Conservation (phyloP, 37 sponge, comb jelly and placozoan genomes). For the Theonella swinhoei region DNA sequence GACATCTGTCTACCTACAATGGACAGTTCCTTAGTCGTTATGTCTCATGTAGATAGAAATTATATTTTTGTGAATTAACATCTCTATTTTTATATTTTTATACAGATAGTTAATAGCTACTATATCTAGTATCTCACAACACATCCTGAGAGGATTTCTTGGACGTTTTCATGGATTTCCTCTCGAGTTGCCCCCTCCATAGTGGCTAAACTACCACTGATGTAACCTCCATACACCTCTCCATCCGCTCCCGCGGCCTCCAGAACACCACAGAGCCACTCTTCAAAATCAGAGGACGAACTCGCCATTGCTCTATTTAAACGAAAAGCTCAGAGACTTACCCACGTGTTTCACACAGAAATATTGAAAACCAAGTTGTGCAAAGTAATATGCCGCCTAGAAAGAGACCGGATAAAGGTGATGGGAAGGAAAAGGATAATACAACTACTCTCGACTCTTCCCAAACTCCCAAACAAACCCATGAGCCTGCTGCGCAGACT, state of each 20-base stretch:
- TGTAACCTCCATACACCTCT: constrained; percentile 50
- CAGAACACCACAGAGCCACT: constrained; percentile 30
- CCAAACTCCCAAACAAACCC: background rate
- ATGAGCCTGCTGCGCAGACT: background rate
- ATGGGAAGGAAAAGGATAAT: no score
- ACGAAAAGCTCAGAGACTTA: no score
- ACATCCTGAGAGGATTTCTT: constrained; percentile 50
- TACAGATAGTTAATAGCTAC: no score
- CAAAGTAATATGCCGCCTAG: background rate
- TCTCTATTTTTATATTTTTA: no score
- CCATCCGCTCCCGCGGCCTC: constrained; percentile 30
- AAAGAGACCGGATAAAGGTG: background rate
- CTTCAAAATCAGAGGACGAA: background rate
- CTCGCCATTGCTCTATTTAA: constrained; percentile 2
- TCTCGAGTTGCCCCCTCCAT: constrained; percentile 6
- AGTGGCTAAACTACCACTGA: constrained; percentile 38
- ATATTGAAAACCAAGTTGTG: no score
- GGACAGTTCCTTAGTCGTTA: no score
- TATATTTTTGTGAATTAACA: no score
- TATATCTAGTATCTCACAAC: no score
- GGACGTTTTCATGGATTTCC: constrained; percentile 25
- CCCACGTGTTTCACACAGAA: background rate
- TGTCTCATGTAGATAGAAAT: no score
- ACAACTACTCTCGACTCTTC: no score
- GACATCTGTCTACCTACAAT: no score